Evolutionary conservation across 2,797 vertebrate species (phyloP), one percentile per base, ranked within the genome.

Genomic region (Crypturellus tataupa): DNA sequence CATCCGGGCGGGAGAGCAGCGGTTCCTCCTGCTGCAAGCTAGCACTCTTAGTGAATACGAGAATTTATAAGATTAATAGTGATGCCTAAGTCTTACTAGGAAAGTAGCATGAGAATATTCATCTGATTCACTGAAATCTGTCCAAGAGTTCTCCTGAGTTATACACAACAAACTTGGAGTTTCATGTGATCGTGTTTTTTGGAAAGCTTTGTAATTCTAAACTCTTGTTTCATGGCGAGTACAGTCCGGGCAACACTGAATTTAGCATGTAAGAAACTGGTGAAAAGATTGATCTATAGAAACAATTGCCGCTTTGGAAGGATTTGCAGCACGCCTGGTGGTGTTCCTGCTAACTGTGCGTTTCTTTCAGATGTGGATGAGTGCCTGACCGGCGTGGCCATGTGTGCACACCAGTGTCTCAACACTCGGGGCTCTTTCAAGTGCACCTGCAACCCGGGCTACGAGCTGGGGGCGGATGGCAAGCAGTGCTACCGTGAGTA

Each of bases 401-500:
- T 77, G 94, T 99, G 99, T 8, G 97, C 98, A 7, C 99, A 99
- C 3, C 97, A 98, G 95, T 99, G 99, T 86, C 98, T 98, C 92
- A 99, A 99, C 98, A 99, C 98, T 0, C 97, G 17, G 0, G 99
- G 99, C 40, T 99, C 99, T 69, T 99, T 98, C 11, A 96, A 96
- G 84, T 99, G 99, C 10, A 92, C 98, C 75, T 99, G 99, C 47
- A 98, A 98, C 17, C 71, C 98, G 0, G 99, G 99, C 89, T 99
- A 99, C 1, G 99, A 99, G 94, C 97, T 99, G 96, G 99, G 99
- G 8, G 97, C 98, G 0, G 99, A 99, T 1, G 97, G 99, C 84
- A 98, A 97, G 39, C 99, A 98, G 49, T 99, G 99, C 92, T 99
- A 99, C 96, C 98, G 99, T 99, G 97, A 98, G 99, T 99, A 80